phyloP scores from a whole-genome alignment of 2,797 vertebrate genomes.

The Falco biarmicus region DNA sequence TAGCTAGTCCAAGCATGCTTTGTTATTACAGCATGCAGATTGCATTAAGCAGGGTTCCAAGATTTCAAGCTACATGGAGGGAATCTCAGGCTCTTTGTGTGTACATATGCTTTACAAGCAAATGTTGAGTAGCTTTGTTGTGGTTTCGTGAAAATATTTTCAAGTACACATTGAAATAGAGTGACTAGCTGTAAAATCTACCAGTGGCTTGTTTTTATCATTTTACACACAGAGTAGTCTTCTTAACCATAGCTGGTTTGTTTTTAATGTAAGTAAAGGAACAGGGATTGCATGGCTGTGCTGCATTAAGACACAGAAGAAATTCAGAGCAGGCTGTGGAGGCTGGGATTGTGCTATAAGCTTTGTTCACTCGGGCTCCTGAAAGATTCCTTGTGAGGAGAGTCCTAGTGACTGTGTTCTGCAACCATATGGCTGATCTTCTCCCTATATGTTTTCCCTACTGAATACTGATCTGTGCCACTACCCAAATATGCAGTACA shows the following conservation, averaged over 20 bases:
- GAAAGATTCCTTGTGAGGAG: neutral
- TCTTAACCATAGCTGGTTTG: neutral
- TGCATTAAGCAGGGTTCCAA: neutral
- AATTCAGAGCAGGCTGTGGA: neutral
- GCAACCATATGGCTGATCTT: neutral
- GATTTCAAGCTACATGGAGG: neutral
- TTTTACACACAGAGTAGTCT: neutral
- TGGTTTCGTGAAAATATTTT: conserved; percentile 24
- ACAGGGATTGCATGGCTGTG: neutral
- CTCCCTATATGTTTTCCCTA: neutral
- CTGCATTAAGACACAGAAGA: neutral
- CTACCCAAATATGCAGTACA: neutral
- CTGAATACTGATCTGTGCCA: neutral
- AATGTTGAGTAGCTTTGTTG: neutral
- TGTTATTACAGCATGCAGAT: neutral
- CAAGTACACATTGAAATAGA: neutral
- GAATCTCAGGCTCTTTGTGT: neutral
- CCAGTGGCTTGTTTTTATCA: neutral
- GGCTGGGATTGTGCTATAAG: neutral
- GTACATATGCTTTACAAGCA: neutral
- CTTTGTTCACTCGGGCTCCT: neutral
- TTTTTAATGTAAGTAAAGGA: neutral
- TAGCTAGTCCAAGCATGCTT: conserved; percentile 39
- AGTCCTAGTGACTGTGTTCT: neutral
- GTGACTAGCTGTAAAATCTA: neutral